These are phyloP conservation scores for Rhizoglyphus robini DNA, from an alignment of 1,140 invertebrate species.

Conservation along the genomic window DNA sequence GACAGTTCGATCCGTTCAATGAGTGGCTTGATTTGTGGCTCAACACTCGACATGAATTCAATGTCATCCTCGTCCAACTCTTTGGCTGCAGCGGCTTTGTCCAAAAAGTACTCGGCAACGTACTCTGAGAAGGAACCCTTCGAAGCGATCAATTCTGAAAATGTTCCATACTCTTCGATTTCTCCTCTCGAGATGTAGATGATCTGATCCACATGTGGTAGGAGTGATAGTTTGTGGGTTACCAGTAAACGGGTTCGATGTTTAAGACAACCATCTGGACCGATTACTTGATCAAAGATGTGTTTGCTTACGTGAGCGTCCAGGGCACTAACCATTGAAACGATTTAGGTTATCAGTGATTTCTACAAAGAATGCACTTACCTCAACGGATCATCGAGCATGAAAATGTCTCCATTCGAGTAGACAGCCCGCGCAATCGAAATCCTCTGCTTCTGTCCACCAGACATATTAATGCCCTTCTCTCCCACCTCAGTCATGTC, in stretches of 20 bases:
- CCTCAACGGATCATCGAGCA: conserved; percentile 39
- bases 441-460: conserved; percentile 28
- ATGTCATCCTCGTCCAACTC: neutral
- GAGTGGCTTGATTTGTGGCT: neutral
- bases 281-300: conserved; percentile 80
- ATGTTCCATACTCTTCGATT: conserved; percentile 38
- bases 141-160: conserved; percentile 31
- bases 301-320: conserved; percentile 89
- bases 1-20: conserved; percentile 10
- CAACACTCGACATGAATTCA: neutral
- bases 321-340: conserved; percentile 46
- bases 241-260: conserved; percentile 40
- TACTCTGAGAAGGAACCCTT: conserved; percentile 32
- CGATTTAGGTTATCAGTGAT: neutral
- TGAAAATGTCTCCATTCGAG: conserved; percentile 33
- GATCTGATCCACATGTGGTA: conserved; percentile 73
- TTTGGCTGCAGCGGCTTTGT: neutral
- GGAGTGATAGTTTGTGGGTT: conserved; percentile 38
- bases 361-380: too few species aligned
- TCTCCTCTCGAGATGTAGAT: conserved; percentile 60
- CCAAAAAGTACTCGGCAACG: conserved; percentile 14
- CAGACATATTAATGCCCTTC: conserved; percentile 36
- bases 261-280: conserved; percentile 58
- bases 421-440: conserved; percentile 29
- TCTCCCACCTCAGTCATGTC: conserved; percentile 35